Evolutionary conservation across 2,113 vertebrate genomes (phyloP).

Genomic region (Malurus elegans): DNA sequence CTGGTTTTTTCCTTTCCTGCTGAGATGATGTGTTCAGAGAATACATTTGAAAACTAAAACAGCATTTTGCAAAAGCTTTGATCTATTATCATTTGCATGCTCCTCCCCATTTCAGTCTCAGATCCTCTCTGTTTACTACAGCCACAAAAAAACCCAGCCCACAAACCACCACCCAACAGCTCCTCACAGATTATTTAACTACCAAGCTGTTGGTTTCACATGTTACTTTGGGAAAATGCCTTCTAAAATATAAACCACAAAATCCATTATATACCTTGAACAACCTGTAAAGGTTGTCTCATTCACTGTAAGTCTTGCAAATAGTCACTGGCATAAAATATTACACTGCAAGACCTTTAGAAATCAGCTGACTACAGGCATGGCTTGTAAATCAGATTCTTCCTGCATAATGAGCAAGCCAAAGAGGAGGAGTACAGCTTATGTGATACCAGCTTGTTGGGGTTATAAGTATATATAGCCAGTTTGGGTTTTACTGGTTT

Average conservation of each 20-base stretch:
- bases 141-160: not conserved
- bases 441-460: not conserved
- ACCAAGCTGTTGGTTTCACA: not conserved
- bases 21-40: not conserved
- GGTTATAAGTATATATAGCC: not conserved
- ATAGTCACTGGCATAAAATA: not conserved
- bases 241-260: not conserved
- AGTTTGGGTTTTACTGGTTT: not conserved
- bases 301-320: not conserved
- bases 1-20: not conserved
- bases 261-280: not conserved
- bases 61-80: not conserved
- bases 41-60: not conserved
- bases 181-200: not conserved
- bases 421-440: not conserved
- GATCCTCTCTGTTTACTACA: not conserved
- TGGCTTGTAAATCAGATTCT: not conserved
- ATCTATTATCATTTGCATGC: not conserved
- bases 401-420: not conserved
- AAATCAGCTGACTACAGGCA: not conserved
- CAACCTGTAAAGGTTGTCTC: not conserved
- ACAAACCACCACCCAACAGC: not conserved
- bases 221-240: not conserved
- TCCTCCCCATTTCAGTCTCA: not conserved
- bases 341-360: not conserved